Percentiles rank a stretch among this genome's conserved stretches.
These are phyloP conservation scores for Zonitis immaculata DNA, from an alignment of 2,888 invertebrate genomes.

Conservation along the genomic window DNA sequence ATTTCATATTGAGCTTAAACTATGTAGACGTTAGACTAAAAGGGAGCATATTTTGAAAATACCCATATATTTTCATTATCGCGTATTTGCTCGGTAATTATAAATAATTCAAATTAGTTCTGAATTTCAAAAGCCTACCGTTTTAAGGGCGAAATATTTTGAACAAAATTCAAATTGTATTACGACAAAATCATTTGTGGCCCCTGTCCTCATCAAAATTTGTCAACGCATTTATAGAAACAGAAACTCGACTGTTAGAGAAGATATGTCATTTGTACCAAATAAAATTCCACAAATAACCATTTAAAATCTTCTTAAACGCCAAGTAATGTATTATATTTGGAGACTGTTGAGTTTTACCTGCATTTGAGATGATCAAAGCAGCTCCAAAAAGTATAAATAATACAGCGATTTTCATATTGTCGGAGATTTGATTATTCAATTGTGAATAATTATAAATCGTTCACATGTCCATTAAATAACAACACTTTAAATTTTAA, in stretches of 20 bases:
- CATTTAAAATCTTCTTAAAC: constrained; percentile 9
- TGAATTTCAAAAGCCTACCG: constrained; percentile 18
- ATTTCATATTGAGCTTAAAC: constrained; percentile 2
- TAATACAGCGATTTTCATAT: constrained; percentile 13
- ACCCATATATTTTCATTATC: constrained; percentile 19
- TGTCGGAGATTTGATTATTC: background rate
- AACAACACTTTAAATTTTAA: constrained; percentile 6
- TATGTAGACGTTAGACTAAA: constrained; percentile 8
- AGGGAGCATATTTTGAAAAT: constrained; percentile 10
- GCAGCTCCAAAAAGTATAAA: constrained; percentile 21
- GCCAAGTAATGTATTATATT: constrained; percentile 5
- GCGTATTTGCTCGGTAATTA: constrained; percentile 16
- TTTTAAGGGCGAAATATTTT: constrained; percentile 15
- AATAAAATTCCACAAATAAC: constrained; percentile 21
- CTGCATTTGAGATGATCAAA: constrained; percentile 27
- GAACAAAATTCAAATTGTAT: constrained; percentile 11
- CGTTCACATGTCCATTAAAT: constrained; percentile 24
- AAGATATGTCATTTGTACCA: constrained; percentile 18
- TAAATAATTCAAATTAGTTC: constrained; percentile 20
- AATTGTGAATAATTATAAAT: background rate
- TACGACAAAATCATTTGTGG: constrained; percentile 18
- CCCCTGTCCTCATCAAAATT: too few species aligned
- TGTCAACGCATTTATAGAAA: too few species aligned
- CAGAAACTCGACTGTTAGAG: background rate
- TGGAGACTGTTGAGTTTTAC: too few species aligned